phyloP scores from a whole-genome alignment of 2,113 vertebrate species.

The Pimephales promelas region DNA sequence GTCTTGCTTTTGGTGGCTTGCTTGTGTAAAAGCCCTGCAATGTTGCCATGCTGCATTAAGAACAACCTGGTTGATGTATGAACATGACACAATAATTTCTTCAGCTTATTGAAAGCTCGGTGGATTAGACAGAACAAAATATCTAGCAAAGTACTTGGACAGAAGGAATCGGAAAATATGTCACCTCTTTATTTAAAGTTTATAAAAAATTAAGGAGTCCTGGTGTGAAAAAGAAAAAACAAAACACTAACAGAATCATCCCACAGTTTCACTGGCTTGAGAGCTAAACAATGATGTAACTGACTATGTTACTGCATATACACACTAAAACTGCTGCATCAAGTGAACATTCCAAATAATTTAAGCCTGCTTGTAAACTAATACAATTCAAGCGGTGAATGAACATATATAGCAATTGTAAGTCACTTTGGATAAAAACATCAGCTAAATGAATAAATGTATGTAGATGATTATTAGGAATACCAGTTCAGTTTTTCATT shows the following conservation, averaged over 20 bases:
- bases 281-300: not conserved
- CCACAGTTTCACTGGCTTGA: too few relatives aligned
- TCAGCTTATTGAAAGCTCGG: not conserved
- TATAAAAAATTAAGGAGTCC: too few relatives aligned
- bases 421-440: too few relatives aligned
- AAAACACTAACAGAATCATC: too few relatives aligned
- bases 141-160: not conserved
- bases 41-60: conserved; percentile 22
- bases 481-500: too few relatives aligned
- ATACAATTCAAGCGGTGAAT: not conserved
- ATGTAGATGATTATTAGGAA: too few relatives aligned
- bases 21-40: conserved; percentile 3
- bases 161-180: not conserved
- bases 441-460: too few relatives aligned
- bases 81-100: not conserved
- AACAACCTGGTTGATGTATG: not conserved
- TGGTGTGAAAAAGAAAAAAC: too few relatives aligned
- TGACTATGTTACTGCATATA: not conserved
- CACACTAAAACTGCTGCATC: not conserved
- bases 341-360: not conserved
- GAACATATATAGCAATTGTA: too few relatives aligned
- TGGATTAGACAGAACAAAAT: not conserved
- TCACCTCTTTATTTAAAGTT: too few relatives aligned
- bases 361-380: not conserved
- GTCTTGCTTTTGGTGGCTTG: conserved; percentile 3